Base-by-base conservation (phyloP, 2,888 invertebrate genomes). In the Pristionchus mayeri region DNA sequence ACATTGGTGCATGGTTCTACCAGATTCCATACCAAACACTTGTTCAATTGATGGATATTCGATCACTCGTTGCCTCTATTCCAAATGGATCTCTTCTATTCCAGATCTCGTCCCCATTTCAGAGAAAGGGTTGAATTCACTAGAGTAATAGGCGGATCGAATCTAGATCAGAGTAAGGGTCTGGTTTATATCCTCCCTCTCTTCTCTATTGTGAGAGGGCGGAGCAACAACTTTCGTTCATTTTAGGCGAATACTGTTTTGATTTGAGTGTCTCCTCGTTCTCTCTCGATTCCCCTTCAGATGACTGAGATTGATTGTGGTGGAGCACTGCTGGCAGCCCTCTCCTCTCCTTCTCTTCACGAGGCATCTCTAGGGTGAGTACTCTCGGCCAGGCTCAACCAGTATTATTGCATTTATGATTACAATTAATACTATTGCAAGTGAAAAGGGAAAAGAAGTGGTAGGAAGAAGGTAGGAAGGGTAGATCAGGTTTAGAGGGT, bases 161-260 rank as follows among this genome's bases (percentile, higher is more conserved):
- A 76, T 76, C 76, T 76, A 76, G 76, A 76, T 76, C 76, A 76
- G 34, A 76, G 76, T 76, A 76, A 27, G 76, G 37, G 76, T 76
- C 76, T 76, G 76, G 76, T 76, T 76, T 76, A n/a, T 13, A 27
- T 48, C 76, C 76, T 79, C 79, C 54, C 79, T 54, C 54, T 79
- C 3, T 30, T 44, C 79, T 79, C 79, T 79, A 48, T 48, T 76
- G 37, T 57, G 34, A 79, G 79, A 44, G 37, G 79, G 54, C 76
- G 76, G 76, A 76, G 76, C 48, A 37, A 76, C 48, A n/a, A 76
- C 79, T 79, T 37, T 79, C 79, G 37, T 79, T 54, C 79, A 52
- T 79, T 57, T 57, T 54, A 52, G 79, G 52, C 54, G 48, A 18
- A 27, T 48, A 76, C 76, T 76, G 37, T 37, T 76, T 24, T 27